These are phyloP conservation scores for Oryzaephilus surinamensis DNA, from an alignment of 1,140 invertebrate genomes.

Conservation along the genomic window DNA sequence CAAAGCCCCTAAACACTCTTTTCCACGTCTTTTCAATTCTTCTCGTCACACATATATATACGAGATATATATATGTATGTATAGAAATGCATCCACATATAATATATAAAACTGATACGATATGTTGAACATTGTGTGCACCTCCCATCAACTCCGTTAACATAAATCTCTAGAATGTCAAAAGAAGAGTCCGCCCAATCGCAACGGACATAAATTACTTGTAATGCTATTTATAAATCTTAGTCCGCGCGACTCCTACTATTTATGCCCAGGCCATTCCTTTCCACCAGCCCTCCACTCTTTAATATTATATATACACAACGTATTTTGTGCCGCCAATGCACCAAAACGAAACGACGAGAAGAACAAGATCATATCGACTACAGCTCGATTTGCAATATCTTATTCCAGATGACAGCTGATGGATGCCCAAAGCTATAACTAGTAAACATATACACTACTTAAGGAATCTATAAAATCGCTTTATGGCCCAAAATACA, in stretches of 20 bases:
- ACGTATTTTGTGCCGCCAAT: too few relatives aligned
- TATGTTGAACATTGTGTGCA: slow-evolving; percentile 29
- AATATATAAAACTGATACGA: too few relatives aligned
- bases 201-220: slow-evolving; percentile 34
- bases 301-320: slow-evolving; percentile 15
- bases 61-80: too few relatives aligned
- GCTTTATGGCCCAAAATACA: too few relatives aligned
- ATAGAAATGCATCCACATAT: too few relatives aligned
- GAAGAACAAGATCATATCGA: slow-evolving; percentile 23
- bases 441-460: too few relatives aligned
- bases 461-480: too few relatives aligned
- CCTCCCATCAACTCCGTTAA: slow-evolving; percentile 32
- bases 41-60: too few relatives aligned
- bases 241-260: slow-evolving; percentile 23
- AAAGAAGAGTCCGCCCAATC: slow-evolving; percentile 34
- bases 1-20: too few relatives aligned
- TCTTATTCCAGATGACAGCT: slow-evolving; percentile 20
- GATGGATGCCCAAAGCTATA: slow-evolving; percentile 23
- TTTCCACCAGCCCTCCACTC: slow-evolving; percentile 9
- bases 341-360: slow-evolving; percentile 6
- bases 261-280: slow-evolving; percentile 25
- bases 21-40: too few relatives aligned
- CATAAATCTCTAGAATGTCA: slow-evolving; percentile 33
- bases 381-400: slow-evolving; percentile 22
- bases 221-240: slow-evolving; percentile 35